A percentile compares a stretch with the other conserved stretches of the same genome.
Evolutionary conservation across 2,113 vertebrate species (phyloP).

Genomic region (Microcebus lehilahytsara): DNA sequence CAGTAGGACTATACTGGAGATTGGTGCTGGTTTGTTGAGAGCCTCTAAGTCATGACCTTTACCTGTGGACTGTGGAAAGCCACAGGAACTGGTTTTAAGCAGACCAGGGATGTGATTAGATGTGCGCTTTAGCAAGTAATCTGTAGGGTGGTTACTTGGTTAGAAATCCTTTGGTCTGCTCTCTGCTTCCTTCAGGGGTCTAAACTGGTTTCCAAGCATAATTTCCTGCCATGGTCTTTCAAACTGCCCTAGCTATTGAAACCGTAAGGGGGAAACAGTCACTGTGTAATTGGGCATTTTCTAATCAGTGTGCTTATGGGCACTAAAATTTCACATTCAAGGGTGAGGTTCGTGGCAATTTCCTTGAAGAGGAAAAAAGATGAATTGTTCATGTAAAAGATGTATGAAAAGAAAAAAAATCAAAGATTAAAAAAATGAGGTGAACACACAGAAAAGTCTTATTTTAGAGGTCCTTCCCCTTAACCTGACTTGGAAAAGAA

Average conservation of each 20-base stretch:
- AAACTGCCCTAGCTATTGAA: neutral
- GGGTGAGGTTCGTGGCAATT: neutral
- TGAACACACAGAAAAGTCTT: neutral
- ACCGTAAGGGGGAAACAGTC: neutral
- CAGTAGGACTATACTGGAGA: neutral
- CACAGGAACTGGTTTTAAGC: neutral
- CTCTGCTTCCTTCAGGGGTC: neutral
- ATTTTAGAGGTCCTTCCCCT: neutral
- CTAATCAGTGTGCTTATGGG: neutral
- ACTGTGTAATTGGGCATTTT: neutral
- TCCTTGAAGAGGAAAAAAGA: conserved; percentile 14
- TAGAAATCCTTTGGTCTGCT: neutral
- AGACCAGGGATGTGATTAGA: neutral
- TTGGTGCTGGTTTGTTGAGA: neutral
- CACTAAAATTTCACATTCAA: neutral
- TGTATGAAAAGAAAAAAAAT: neutral
- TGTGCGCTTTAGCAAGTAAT: neutral
- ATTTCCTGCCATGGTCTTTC: neutral
- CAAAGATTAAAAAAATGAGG: neutral
- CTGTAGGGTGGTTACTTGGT: neutral
- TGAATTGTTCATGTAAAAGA: neutral
- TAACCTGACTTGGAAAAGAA: neutral
- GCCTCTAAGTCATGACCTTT: neutral
- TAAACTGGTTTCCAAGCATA: neutral
- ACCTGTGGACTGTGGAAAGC: neutral